These are phyloP conservation scores for Rhadinocentrus ornatus DNA, from an alignment of 2,797 vertebrate genomes.

Conservation along the genomic window DNA sequence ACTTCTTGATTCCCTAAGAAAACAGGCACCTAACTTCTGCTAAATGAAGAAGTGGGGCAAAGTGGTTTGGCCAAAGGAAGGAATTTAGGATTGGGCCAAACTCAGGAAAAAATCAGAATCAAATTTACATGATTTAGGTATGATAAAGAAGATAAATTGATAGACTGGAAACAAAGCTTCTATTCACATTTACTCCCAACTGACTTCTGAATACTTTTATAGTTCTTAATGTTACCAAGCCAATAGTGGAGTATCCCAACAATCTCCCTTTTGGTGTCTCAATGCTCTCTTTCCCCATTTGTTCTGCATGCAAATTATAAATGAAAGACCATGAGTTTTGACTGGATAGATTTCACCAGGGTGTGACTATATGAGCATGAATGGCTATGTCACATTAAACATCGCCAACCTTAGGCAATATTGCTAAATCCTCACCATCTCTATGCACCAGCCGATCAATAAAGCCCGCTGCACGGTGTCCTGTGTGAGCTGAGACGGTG, in stretches of 20 bases:
- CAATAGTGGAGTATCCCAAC: neutral
- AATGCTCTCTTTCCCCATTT: neutral
- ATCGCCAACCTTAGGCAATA: neutral
- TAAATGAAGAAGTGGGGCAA: neutral
- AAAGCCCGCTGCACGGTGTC: constrained; percentile 83
- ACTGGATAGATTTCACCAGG: neutral
- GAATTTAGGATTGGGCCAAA: neutral
- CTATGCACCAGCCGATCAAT: constrained; percentile 94
- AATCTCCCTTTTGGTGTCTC: neutral
- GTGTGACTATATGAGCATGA: neutral
- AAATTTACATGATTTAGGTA: neutral
- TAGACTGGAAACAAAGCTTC: neutral
- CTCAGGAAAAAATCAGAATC: neutral
- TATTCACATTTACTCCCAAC: neutral
- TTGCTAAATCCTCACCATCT: constrained; percentile 84
- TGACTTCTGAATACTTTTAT: neutral
- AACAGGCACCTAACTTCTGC: neutral
- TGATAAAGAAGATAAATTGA: neutral
- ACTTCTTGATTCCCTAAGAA: neutral
- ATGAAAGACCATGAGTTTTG: neutral
- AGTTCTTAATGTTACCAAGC: neutral
- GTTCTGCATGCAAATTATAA: neutral
- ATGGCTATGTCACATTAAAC: neutral
- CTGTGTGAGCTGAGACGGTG: constrained; percentile 76
- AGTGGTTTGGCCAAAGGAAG: neutral